Evolutionary conservation across 2,797 vertebrate species (phyloP).

Genomic region (Glossophaga mutica): DNA sequence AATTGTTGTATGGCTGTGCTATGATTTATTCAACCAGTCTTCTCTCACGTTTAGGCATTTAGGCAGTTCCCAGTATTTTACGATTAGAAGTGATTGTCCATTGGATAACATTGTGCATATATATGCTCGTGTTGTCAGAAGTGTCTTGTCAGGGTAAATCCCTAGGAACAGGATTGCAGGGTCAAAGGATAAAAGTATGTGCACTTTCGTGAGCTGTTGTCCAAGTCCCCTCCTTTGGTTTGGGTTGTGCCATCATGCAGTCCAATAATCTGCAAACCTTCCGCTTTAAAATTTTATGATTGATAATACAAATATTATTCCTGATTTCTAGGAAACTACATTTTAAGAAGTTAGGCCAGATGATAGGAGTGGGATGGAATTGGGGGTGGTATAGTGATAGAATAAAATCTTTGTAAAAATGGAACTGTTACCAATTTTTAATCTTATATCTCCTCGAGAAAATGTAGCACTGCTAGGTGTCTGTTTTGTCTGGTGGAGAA

Average conservation of each 20-base stretch:
- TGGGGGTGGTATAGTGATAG: not conserved
- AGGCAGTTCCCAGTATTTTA: not conserved
- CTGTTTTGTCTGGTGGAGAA: not conserved
- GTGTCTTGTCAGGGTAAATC: not conserved
- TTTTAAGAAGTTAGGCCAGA: constrained; percentile 3
- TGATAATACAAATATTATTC: not conserved
- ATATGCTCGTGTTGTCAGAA: not conserved
- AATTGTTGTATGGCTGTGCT: not conserved
- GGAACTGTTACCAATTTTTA: not conserved
- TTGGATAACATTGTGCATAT: not conserved
- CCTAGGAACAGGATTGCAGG: not conserved
- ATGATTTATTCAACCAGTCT: not conserved
- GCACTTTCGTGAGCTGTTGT: not conserved
- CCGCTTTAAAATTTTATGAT: not conserved
- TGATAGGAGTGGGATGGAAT: not conserved
- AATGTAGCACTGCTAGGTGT: not conserved
- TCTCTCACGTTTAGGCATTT: not conserved
- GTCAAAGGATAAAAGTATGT: not conserved
- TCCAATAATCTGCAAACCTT: not conserved
- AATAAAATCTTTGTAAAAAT: constrained; percentile 21
- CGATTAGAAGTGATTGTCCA: not conserved
- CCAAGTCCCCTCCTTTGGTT: not conserved
- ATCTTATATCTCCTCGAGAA: not conserved
- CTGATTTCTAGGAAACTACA: constrained; percentile 19
- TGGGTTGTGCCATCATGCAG: not conserved